phyloP scores from a whole-genome alignment of 2,888 invertebrate species.

The Athrips mouffetella region DNA sequence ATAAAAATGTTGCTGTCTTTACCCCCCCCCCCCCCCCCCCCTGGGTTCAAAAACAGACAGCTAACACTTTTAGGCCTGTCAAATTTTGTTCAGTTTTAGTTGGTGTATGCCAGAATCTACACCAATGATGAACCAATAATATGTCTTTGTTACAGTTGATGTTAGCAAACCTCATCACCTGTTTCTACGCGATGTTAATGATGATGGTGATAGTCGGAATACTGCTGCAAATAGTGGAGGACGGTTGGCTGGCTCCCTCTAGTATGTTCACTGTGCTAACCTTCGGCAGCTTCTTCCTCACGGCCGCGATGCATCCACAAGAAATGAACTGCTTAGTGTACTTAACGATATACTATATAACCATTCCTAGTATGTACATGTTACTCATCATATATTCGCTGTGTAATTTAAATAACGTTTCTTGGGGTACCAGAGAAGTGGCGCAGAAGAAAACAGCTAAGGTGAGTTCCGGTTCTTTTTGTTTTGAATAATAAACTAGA shows the following conservation, averaged over 20 bases:
- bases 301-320: conserved; percentile 85
- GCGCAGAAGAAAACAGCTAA: conserved; percentile 65
- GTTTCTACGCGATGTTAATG: conserved; percentile 90
- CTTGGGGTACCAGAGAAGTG: conserved; percentile 96
- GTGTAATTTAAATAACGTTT: conserved; percentile 94
- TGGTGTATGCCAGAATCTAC: too few species aligned
- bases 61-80: too few species aligned
- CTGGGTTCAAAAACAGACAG: too few species aligned
- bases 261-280: conserved; percentile 90
- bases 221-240: conserved; percentile 85
- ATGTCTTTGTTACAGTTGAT: conserved; percentile 72
- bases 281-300: conserved; percentile 81
- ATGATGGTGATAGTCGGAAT: conserved; percentile 91
- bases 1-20: too few species aligned
- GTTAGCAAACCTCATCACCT: conserved; percentile 86
- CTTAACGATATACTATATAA: conserved; percentile 87
- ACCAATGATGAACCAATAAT: background rate
- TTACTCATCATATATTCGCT: conserved; percentile 93
- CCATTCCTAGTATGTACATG: conserved; percentile 97
- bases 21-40: too few species aligned
- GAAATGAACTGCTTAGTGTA: conserved; percentile 87
- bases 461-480: conserved; percentile 39
- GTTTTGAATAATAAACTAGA: too few species aligned
- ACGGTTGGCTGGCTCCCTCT: conserved; percentile 89
- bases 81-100: too few species aligned